Base-by-base conservation (phyloP, 2,888 invertebrate genomes). In the Cosmia pyralina region DNA sequence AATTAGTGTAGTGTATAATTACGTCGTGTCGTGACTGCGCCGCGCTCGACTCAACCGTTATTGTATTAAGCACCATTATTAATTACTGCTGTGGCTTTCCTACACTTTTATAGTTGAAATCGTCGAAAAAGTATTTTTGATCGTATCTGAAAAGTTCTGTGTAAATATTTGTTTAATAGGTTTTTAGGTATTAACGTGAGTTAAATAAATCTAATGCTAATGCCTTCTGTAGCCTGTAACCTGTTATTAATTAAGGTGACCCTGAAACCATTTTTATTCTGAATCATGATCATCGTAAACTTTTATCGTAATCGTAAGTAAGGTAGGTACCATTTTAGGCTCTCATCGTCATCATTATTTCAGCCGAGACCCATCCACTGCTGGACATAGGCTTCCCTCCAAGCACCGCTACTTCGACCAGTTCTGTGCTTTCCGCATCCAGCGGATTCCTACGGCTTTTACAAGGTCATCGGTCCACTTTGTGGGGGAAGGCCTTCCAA, bases 1-100 rank as follows among this genome's bases (percentile, higher is more conserved):
- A 85, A 86, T 85, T 84, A 84, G 80, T 86, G 80, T 82, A 81
- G 72, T 77, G 68, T 84, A 80, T 86, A 86, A 85, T 86, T 83
- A 72, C 64, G 55, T 11, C 52, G 83, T 81, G 75, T 77, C 86
- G 86, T 86, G 86, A 85, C 86, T 64, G 17, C 52, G 46, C 53
- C 59, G 68, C 22, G 38, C 50, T 59, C 72, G 63, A 41, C 80
- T 69, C 53, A 80, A 41, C 77, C 64, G 81, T 86, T 85, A 82
- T 76, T 79, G 82, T 81, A 83, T 75, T 69, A 81, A 86, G 84
- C 79, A 77, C 80, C 76, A 66, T 85, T 84, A 87, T 87, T 86
- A 87, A 85, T 87, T 82, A 85, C 78, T 68, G 63, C 69, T 34
- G 66, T 57, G 52, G 53, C 75, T 76, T 81, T 77, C 58, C 72